Evolutionary conservation across 2,113 vertebrate genomes (phyloP).

Genomic region (Heliornis fulica): DNA sequence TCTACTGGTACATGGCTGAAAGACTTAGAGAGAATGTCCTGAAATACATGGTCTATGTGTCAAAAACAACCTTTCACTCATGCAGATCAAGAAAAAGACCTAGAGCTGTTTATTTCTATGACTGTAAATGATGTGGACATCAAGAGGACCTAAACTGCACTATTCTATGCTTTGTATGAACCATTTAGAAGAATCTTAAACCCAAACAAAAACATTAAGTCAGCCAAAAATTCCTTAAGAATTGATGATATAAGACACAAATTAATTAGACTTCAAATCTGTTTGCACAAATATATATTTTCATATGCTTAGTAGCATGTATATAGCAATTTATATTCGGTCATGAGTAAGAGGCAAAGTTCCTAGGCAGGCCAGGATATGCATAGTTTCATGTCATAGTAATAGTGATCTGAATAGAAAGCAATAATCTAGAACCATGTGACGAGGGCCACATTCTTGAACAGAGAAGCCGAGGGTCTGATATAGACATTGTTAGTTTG

Average conservation of each 20-base stretch:
- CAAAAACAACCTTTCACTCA: neutral
- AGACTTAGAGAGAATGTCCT: neutral
- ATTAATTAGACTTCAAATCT: neutral
- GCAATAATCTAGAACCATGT: neutral
- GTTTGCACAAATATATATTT: neutral
- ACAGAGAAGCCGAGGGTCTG: neutral
- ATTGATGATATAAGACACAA: neutral
- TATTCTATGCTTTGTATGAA: neutral
- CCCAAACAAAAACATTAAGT: neutral
- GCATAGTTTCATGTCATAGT: slow-evolving; percentile 12
- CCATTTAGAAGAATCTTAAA: neutral
- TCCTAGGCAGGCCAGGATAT: neutral
- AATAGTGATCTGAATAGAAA: slow-evolving; percentile 46
- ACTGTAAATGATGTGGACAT: neutral
- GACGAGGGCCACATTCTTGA: neutral
- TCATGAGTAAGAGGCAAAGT: neutral
- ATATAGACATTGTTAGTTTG: slow-evolving; percentile 9
- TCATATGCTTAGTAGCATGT: neutral
- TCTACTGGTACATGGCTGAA: neutral
- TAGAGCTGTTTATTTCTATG: neutral
- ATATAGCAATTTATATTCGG: neutral
- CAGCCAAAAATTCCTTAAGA: neutral
- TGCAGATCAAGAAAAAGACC: neutral
- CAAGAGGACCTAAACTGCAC: neutral
- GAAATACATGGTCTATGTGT: neutral